Base-by-base conservation (phyloP, 2,797 vertebrate genomes). In the Rhabdomys pumilio region DNA sequence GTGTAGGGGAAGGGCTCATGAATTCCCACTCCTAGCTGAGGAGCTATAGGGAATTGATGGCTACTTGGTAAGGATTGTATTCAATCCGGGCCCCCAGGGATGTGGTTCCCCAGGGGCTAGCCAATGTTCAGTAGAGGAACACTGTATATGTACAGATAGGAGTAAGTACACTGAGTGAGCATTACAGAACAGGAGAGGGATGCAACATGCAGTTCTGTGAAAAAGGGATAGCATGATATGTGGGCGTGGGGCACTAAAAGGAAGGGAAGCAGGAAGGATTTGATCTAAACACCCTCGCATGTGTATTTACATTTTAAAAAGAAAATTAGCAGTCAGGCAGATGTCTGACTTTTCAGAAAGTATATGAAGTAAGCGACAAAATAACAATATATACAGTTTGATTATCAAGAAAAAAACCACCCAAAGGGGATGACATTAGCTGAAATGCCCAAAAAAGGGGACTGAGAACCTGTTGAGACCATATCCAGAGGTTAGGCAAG, bases 341-440 rank as follows among this genome's bases (percentile, higher is more conserved):
- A 6, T 90, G 34, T n/a, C 9, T 86, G n/a, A n/a, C 44, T 86
- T 85, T 61, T 69, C n/a, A 92, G 15, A 22, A 93, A 89, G 38
- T 67, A n/a, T 20, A 34, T 15, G 50, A 73, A 2, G 15, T 14
- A 17, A 2, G 26, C 41, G 63, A 53, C 50, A 17, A 83, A 73
- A 29, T 69, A 34, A 17, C 24, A 55, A 14, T 80, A n/a, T 31
- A 55, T 90, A 22, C 69, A 0, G 0, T 41, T 69, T 4, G 22
- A 65, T 1, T 80, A 55, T 92, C 24, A 90, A 61, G 50, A 11
- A 50, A 50, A 50, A 50, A 50, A 50, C 44, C 50, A 50, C 50
- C 50, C 50, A 50, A 50, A 50, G 10, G 50, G 50, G 50, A 50
- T 50, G 50, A 50, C 50, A 50, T 50, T 50, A 50, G 50, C 10